Evolutionary conservation across 1,140 invertebrate genomes (phyloP).

Genomic region (Drosophila sp.): DNA sequence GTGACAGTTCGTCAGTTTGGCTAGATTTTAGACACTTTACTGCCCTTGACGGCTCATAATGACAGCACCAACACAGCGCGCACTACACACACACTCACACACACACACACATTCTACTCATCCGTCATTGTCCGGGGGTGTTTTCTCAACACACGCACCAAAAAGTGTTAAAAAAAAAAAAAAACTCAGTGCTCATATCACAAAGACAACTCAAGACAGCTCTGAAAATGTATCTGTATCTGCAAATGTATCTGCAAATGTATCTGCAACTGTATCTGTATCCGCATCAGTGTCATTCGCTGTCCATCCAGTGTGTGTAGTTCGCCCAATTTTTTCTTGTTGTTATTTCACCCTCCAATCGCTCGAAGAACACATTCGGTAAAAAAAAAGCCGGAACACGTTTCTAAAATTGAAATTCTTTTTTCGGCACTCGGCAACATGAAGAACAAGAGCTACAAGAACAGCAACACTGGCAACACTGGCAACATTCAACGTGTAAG

Average conservation of each 20-base stretch:
- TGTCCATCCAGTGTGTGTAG: conserved; percentile 25
- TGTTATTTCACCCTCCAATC: conserved; percentile 40
- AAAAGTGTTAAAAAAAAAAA: conserved; percentile 79
- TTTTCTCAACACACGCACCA: conserved; percentile 52
- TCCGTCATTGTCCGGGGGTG: conserved; percentile 78
- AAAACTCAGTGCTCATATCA: conserved; percentile 51
- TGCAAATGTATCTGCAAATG: conserved; percentile 6
- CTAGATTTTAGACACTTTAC: conserved; percentile 72
- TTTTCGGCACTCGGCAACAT: conserved; percentile 38
- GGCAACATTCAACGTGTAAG: conserved; percentile 41
- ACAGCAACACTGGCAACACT: conserved; percentile 17
- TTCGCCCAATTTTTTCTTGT: conserved; percentile 29
- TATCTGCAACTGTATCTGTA: conserved; percentile 15
- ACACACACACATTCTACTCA: conserved; percentile 45
- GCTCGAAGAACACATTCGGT: conserved; percentile 10
- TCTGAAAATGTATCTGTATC: conserved; percentile 26
- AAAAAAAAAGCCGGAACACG: conserved; percentile 61
- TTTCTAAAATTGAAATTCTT: conserved; percentile 83
- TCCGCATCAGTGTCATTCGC: conserved; percentile 1
- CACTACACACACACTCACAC: conserved; percentile 3
- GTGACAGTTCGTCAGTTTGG: conserved; percentile 77
- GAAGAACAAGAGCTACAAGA: conserved; percentile 5
- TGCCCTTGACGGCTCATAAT: conserved; percentile 65
- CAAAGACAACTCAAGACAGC: conserved; percentile 77
- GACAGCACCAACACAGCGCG: conserved; percentile 46